Evolutionary conservation across 1,140 invertebrate species (phyloP).

Genomic region (Drosophila ananassae): DNA sequence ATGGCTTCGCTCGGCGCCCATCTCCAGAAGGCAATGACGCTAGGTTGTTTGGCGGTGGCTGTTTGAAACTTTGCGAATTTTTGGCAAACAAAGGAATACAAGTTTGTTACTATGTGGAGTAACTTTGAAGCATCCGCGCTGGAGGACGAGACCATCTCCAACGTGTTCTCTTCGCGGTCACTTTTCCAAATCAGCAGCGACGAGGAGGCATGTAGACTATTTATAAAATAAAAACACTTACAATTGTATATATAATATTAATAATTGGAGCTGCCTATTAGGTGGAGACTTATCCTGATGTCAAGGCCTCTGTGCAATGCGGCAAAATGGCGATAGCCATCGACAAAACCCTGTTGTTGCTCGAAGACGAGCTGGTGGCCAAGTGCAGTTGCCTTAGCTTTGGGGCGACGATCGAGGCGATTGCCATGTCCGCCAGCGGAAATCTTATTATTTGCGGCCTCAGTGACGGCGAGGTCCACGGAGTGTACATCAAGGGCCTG

Average conservation of each 20-base stretch:
- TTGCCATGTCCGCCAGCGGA: slow-evolving; percentile 68
- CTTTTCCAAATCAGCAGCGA: slow-evolving; percentile 77
- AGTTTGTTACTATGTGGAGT: slow-evolving; percentile 66
- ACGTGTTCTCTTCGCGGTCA: slow-evolving; percentile 74
- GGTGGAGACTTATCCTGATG: slow-evolving; percentile 61
- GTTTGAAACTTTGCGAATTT: slow-evolving; percentile 43
- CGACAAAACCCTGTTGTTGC: slow-evolving; percentile 72
- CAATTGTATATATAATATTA: not conserved
- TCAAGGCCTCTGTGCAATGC: slow-evolving; percentile 68
- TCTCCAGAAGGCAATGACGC: slow-evolving; percentile 42
- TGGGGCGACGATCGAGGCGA: slow-evolving; percentile 64
- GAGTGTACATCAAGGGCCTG: slow-evolving; percentile 72
- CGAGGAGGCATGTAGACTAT: slow-evolving; percentile 45
- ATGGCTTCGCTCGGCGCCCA: not conserved
- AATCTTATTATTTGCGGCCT: slow-evolving; percentile 78
- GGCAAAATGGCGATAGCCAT: slow-evolving; percentile 76
- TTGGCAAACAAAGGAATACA: not conserved
- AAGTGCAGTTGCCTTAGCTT: slow-evolving; percentile 74
- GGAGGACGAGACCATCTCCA: slow-evolving; percentile 81
- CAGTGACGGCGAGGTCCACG: slow-evolving; percentile 77
- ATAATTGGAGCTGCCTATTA: slow-evolving; percentile 3
- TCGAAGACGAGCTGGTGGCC: slow-evolving; percentile 76
- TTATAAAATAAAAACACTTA: not conserved
- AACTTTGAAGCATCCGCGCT: slow-evolving; percentile 72
- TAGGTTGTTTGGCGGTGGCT: slow-evolving; percentile 62